A percentile compares a stretch with the other conserved stretches of the same genome.
These are phyloP conservation scores for Moxostoma hubbsi DNA, from an alignment of 2,797 vertebrate genomes.

Conservation along the genomic window DNA sequence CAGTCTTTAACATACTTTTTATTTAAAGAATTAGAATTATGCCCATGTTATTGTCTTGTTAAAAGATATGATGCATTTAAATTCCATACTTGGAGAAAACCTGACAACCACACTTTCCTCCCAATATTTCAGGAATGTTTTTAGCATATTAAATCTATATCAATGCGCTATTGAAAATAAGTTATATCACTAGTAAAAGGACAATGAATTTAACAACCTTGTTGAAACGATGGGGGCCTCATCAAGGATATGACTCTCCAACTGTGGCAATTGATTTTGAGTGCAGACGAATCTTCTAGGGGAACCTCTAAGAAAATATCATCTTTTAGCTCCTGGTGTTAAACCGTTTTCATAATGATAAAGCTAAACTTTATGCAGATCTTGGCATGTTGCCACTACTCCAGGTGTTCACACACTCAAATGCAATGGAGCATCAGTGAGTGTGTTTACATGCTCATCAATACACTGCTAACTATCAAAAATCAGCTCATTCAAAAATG, in stretches of 20 bases:
- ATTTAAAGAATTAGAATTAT: too few relatives aligned
- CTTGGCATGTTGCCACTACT: neutral
- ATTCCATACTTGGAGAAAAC: slow-evolving; percentile 19
- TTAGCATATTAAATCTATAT: too few relatives aligned
- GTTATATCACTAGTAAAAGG: neutral
- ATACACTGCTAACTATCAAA: too few relatives aligned
- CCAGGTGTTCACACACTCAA: slow-evolving; percentile 19
- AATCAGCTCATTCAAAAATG: too few relatives aligned
- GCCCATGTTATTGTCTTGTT: neutral
- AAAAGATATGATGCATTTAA: slow-evolving; percentile 11
- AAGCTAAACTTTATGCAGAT: slow-evolving; percentile 11
- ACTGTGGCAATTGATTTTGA: neutral
- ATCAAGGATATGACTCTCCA: slow-evolving; percentile 1
- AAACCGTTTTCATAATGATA: slow-evolving; percentile 27
- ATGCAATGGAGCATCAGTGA: neutral
- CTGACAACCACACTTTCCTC: slow-evolving; percentile 40
- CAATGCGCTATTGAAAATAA: too few relatives aligned
- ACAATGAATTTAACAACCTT: neutral
- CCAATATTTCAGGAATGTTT: neutral
- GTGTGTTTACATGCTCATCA: too few relatives aligned
- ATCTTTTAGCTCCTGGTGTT: slow-evolving; percentile 9
- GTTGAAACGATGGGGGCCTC: neutral
- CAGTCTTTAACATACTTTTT: too few relatives aligned
- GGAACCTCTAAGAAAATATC: neutral
- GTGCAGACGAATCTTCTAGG: neutral